Evolutionary conservation across 2,113 vertebrate genomes (phyloP).

Genomic region (Pantherophis guttatus): DNA sequence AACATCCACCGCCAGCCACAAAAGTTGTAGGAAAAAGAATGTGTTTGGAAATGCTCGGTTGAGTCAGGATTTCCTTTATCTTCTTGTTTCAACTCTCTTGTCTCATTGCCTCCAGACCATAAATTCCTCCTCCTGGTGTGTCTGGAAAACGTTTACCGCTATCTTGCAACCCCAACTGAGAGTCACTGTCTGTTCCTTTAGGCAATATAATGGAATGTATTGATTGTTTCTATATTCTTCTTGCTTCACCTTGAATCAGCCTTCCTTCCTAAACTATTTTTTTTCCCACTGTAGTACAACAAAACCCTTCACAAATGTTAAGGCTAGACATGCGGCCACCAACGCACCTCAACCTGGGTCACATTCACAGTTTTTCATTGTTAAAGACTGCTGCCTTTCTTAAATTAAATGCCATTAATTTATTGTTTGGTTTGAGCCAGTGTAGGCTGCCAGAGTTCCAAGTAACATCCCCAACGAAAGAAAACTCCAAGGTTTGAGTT

Average conservation of each 20-base stretch:
- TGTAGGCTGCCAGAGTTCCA: not conserved
- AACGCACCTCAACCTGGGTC: not conserved
- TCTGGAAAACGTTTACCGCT: not conserved
- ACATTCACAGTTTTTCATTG: slow-evolving; percentile 25
- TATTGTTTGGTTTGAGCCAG: slow-evolving; percentile 42
- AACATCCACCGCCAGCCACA: not conserved
- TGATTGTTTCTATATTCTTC: slow-evolving; percentile 44
- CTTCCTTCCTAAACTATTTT: slow-evolving; percentile 33
- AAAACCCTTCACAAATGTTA: slow-evolving; percentile 45
- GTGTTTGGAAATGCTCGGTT: slow-evolving; percentile 7
- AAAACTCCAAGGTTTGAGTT: too few relatives aligned
- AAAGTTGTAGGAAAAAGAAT: not conserved
- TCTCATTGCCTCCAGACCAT: slow-evolving; percentile 15
- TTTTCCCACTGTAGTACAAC: slow-evolving; percentile 33
- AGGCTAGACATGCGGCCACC: not conserved
- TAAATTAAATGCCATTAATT: slow-evolving; percentile 21
- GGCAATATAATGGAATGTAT: slow-evolving; percentile 31
- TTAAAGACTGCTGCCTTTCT: slow-evolving; percentile 5
- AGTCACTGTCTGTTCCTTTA: slow-evolving; percentile 18
- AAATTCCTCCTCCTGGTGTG: not conserved
- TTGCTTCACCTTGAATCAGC: slow-evolving; percentile 35
- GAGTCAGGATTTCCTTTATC: not conserved
- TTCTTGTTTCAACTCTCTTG: not conserved
- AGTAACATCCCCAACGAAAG: too few relatives aligned
- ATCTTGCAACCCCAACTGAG: not conserved